phyloP scores from a whole-genome alignment of 2,888 invertebrate species.

The Melanophora roralis region DNA sequence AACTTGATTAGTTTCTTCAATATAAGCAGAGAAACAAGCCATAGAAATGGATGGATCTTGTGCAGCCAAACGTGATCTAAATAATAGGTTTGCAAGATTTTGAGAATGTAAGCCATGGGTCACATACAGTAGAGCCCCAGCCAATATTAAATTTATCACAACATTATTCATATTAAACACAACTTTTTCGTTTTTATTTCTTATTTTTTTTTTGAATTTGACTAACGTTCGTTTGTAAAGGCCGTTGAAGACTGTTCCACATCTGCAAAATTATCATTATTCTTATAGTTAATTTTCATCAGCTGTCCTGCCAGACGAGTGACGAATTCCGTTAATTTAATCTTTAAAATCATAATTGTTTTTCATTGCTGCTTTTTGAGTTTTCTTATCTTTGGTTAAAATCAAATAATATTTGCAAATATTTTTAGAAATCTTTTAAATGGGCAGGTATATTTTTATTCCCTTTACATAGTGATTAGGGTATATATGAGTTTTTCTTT shows the following conservation, averaged over 20 bases:
- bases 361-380: neutral
- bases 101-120: constrained; percentile 60
- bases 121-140: constrained; percentile 10
- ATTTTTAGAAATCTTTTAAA: constrained; percentile 1
- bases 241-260: constrained; percentile 25
- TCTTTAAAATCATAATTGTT: neutral
- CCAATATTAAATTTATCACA: neutral
- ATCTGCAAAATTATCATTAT: neutral
- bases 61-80: constrained; percentile 66
- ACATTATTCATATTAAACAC: constrained; percentile 29
- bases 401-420: constrained; percentile 13
- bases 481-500: no score
- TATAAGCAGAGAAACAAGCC: constrained; percentile 70
- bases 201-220: neutral
- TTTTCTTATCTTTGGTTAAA: constrained; percentile 30
- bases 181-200: neutral
- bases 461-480: no score
- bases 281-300: constrained; percentile 45
- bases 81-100: constrained; percentile 68
- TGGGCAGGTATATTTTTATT: neutral
- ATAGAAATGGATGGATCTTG: constrained; percentile 68
- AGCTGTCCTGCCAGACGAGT: neutral
- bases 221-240: constrained; percentile 4
- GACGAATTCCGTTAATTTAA: constrained; percentile 7
- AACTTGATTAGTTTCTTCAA: constrained; percentile 67